Base-by-base conservation (phyloP, 2,888 invertebrate species). In the Lasioglossum morio region DNA sequence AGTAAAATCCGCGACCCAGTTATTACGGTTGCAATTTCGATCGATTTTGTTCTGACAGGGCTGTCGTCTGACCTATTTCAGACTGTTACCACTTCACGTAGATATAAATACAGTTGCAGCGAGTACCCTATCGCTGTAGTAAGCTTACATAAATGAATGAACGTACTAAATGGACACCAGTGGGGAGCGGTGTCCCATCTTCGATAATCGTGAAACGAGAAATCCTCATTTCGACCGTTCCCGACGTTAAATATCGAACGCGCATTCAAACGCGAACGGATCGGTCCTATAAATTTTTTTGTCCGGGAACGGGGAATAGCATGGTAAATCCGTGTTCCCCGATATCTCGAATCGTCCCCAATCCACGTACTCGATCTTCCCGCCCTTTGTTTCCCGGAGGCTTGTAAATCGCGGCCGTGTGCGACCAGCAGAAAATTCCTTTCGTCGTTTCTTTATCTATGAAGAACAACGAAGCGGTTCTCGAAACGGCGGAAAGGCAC, bases 361-460 rank as follows among this genome's bases (percentile, higher is more conserved):
- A 34, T 72, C 23, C 34, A 43, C 48, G 23, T 73, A 73, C 34
- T 74, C 74, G n/a, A 72, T 72, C 72, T 72, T 72, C 72, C n/a
- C 72, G 19, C 72, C 23, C 77, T 72, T 60, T 60, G 60, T 60
- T 60, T 60, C 27, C 27, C 40, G 16, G 57, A 34, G 27, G 53
- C 75, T 75, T 53, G 40, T 81, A 75, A 80, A 80, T 74, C 43
- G 27, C n/a, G 48, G 60, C 5, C n/a, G 40, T 23, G 63, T 46
- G 63, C 72, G 72, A 66, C 43, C 66, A 37, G 37, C 46, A 37
- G 60, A 77, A 53, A 74, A 69, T 77, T 66, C 46, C 77, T 60
- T 81, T 81, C 72, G 43, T 27, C 77, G 53, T 43, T 72, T 43
- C 76, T 73, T 80, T 73, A 72, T 77, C 80, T 75, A 53, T 40